phyloP scores from a whole-genome alignment of 2,113 vertebrate genomes.

The Sinocyclocheilus grahami region DNA sequence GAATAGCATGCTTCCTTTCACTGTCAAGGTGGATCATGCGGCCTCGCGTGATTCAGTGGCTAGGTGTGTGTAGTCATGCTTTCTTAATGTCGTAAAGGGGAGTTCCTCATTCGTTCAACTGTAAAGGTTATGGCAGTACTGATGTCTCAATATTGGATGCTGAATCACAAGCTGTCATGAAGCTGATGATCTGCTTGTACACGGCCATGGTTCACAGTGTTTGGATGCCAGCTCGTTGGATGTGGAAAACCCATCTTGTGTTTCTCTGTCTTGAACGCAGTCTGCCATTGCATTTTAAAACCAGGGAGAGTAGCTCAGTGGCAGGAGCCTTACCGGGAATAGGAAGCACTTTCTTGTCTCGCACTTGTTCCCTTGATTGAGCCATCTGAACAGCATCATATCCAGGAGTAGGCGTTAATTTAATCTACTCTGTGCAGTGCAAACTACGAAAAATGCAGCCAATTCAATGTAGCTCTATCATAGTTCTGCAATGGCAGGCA shows the following conservation, averaged over 20 bases:
- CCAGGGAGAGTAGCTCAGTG: background rate
- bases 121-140: background rate
- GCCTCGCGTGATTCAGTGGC: background rate
- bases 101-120: background rate
- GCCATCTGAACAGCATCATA: background rate
- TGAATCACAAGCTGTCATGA: constrained; percentile 19
- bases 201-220: background rate
- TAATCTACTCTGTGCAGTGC: background rate
- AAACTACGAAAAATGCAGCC: background rate
- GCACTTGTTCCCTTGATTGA: background rate
- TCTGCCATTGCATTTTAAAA: background rate
- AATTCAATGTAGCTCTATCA: background rate
- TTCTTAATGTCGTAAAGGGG: background rate
- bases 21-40: background rate
- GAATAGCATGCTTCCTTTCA: background rate
- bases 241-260: background rate
- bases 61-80: constrained; percentile 6
- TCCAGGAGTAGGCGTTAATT: background rate
- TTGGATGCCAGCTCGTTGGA: background rate
- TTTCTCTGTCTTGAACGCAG: background rate
- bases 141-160: constrained; percentile 4
- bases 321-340: background rate
- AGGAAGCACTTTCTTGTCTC: background rate
- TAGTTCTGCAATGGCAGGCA: background rate
- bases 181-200: background rate